A percentile compares a stretch with the other conserved stretches of the same genome.
Evolutionary conservation across 2,888 invertebrate species (phyloP).

Genomic region (Pterobdella sp.): DNA sequence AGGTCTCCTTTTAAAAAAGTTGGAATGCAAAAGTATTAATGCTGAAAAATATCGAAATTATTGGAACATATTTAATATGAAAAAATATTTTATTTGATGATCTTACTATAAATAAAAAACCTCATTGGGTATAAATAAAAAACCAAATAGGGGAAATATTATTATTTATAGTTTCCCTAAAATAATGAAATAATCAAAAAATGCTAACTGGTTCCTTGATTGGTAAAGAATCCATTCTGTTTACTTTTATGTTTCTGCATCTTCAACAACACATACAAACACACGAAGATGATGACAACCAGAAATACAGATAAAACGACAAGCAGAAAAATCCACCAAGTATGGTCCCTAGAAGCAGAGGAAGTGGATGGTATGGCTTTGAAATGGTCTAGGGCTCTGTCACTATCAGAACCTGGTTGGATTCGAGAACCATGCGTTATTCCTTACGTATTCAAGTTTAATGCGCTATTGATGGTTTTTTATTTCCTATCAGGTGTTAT

Average conservation of each 20-base stretch:
- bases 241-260: conserved; percentile 20
- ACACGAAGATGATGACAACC: conserved; percentile 16
- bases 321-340: conserved; percentile 24
- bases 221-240: conserved; percentile 23
- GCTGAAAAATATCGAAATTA: no score
- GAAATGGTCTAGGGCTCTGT: background rate
- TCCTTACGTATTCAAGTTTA: background rate
- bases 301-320: conserved; percentile 13
- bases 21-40: no score
- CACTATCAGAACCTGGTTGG: conserved; percentile 6
- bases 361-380: background rate
- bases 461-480: background rate
- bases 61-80: no score
- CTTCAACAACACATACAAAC: conserved; percentile 14
- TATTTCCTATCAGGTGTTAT: background rate
- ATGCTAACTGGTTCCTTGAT: conserved; percentile 15
- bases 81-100: no score
- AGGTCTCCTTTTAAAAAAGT: no score
- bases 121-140: no score
- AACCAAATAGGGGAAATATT: background rate
- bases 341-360: background rate
- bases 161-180: background rate
- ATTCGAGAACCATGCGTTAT: background rate
- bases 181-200: conserved; percentile 5
- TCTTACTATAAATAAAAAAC: no score